These are phyloP conservation scores for Myiozetetes cayanensis DNA, from an alignment of 2,113 vertebrate species.

Conservation along the genomic window DNA sequence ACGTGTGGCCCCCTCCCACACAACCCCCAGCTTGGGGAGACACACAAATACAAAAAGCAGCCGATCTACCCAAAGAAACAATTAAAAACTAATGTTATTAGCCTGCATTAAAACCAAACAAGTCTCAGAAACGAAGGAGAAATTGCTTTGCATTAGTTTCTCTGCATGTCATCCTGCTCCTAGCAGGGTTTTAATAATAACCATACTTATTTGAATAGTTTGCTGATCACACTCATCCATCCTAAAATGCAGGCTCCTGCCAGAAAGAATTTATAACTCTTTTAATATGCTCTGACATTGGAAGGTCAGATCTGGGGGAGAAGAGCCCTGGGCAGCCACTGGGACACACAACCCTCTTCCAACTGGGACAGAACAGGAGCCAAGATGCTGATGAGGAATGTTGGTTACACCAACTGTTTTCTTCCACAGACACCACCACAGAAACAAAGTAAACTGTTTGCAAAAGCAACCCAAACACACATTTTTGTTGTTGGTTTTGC, in stretches of 20 bases:
- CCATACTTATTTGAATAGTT: not conserved
- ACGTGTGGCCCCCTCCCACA: not conserved
- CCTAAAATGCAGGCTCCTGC: not conserved
- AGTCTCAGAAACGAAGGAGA: not conserved
- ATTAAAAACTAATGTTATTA: not conserved
- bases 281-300: not conserved
- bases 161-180: not conserved
- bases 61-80: not conserved
- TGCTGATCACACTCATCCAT: constrained; percentile 25
- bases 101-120: not conserved
- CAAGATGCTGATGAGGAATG: not conserved
- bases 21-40: not conserved
- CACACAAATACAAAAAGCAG: not conserved
- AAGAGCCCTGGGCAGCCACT: not conserved
- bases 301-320: not conserved
- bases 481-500: not conserved
- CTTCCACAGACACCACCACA: not conserved
- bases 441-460: accelerated
- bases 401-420: accelerated
- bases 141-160: constrained; percentile 2
- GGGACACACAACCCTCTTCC: not conserved
- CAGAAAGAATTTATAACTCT: not conserved
- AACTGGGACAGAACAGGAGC: not conserved
- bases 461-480: not conserved
- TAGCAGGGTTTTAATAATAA: not conserved